Base-by-base conservation (phyloP, 2,797 vertebrate species). In the Microctenopoma lineatum region DNA sequence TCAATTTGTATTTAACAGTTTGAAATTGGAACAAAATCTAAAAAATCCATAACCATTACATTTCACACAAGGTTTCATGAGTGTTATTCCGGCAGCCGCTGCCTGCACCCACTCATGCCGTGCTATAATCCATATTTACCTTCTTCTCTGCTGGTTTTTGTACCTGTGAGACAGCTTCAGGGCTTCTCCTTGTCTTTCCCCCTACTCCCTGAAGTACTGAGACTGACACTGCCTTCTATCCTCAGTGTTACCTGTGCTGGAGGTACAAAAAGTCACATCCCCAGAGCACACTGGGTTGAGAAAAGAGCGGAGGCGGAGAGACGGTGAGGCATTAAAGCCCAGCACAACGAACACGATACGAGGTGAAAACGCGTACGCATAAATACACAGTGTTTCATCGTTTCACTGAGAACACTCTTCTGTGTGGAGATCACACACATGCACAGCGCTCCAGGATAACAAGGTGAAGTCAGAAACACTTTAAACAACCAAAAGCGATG, bases 81-180 rank as follows among this genome's bases (percentile, higher is more conserved):
- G 16, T 73, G 36, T 80, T 83, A 71, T 78, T 83, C 62, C 54
- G 59, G 78, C 21, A 52, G 36, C 68, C 41, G 68, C 61, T 77
- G 62, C 76, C 59, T 67, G 16, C 69, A 54, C 11, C 1, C 9
- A 9, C 64, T 66, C 62, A 42, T 14, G 60, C 14, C 0, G 4
- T 10, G 57, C 57, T 66, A 59, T 75, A 82, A 85, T 86, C 80
- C 81, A 84, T 86, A 84, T 89, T 89, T 90, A 87, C 77, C 64
- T 82, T 77, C 66, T 46, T 51, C 54, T 64, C 15, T 60, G 47
- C 60, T 69, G 68, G 34, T 59, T 77, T 71, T 69, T 55, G 45
- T 75, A 73, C 66, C 79, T 68, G 79, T 59, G 79, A 85, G 77
- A 83, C 75, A 42, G 76, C 86, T 85, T 62, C 65, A 26, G 80